Conservation (phyloP, 2,113 vertebrate species). For the Rhombomys opimus region DNA sequence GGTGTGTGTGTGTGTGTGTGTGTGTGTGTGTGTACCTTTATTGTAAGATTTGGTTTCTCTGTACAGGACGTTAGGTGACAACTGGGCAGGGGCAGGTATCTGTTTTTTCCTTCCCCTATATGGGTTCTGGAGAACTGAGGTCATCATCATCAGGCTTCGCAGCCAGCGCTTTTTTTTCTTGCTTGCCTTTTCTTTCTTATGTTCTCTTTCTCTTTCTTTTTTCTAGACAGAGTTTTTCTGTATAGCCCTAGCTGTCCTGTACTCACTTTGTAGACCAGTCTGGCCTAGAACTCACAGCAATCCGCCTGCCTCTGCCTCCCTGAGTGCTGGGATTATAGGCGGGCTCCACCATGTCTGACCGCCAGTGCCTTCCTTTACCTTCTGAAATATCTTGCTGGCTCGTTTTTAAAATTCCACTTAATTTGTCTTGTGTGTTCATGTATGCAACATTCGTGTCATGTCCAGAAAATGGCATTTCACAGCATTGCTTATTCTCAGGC, state of each 20-base stretch:
- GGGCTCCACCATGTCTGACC: too few species aligned
- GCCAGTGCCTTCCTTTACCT: neutral
- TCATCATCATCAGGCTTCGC: too few species aligned
- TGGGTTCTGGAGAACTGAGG: neutral
- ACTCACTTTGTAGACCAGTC: too few species aligned
- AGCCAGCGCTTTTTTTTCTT: too few species aligned
- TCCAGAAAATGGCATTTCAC: neutral
- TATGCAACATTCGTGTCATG: neutral
- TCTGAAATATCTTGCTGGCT: neutral
- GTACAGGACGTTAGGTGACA: neutral
- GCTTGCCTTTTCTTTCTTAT: too few species aligned
- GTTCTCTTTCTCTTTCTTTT: too few species aligned
- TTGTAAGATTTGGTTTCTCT: neutral
- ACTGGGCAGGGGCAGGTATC: accelerated
- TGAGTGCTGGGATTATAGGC: too few species aligned
- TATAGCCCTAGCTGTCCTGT: too few species aligned
- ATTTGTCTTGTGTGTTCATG: neutral
- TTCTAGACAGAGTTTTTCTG: too few species aligned
- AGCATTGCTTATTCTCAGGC: neutral
- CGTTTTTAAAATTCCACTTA: neutral
- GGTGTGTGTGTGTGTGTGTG: neutral
- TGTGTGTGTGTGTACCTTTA: neutral
- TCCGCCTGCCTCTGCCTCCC: too few species aligned
- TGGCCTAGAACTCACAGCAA: too few species aligned
- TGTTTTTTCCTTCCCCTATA: too few species aligned